A percentile compares a stretch with the other conserved stretches of the same genome.
These are phyloP conservation scores for Chymomyza fuscimana DNA, from an alignment of 2,888 invertebrate genomes.

Conservation along the genomic window DNA sequence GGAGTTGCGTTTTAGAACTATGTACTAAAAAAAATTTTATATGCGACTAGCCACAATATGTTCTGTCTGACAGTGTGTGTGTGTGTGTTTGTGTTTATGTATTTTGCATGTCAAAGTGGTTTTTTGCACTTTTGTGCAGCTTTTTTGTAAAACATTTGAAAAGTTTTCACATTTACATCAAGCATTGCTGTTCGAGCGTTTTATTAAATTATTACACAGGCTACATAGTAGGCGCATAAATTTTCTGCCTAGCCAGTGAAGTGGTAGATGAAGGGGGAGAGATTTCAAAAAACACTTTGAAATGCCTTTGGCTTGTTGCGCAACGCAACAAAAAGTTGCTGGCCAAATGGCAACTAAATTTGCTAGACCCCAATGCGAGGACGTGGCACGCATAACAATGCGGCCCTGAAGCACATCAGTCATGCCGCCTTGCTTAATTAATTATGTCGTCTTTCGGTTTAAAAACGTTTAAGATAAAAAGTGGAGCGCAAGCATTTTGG, in stretches of 20 bases:
- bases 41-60: neutral
- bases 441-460: conserved; percentile 74
- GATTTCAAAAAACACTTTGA: conserved; percentile 11
- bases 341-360: conserved; percentile 36
- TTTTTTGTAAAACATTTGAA: conserved; percentile 61
- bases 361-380: conserved; percentile 42
- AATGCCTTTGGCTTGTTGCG: conserved; percentile 5
- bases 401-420: conserved; percentile 56
- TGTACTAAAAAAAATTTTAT: neutral
- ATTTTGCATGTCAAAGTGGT: neutral
- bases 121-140: conserved; percentile 18
- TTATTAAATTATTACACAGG: conserved; percentile 67
- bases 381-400: conserved; percentile 65
- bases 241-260: conserved; percentile 35
- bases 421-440: conserved; percentile 69
- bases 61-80: neutral
- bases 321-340: conserved; percentile 5
- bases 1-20: conserved; percentile 33
- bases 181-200: conserved; percentile 67
- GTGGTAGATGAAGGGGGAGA: neutral
- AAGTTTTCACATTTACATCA: conserved; percentile 72
- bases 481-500: neutral
- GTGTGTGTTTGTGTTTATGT: neutral
- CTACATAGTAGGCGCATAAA: conserved; percentile 57
- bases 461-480: conserved; percentile 65